A percentile compares a stretch with the other conserved stretches of the same genome.
These are phyloP conservation scores for Paragorgia papillata DNA, from an alignment of 92 coral and sea anemone genomes.

Conservation along the genomic window DNA sequence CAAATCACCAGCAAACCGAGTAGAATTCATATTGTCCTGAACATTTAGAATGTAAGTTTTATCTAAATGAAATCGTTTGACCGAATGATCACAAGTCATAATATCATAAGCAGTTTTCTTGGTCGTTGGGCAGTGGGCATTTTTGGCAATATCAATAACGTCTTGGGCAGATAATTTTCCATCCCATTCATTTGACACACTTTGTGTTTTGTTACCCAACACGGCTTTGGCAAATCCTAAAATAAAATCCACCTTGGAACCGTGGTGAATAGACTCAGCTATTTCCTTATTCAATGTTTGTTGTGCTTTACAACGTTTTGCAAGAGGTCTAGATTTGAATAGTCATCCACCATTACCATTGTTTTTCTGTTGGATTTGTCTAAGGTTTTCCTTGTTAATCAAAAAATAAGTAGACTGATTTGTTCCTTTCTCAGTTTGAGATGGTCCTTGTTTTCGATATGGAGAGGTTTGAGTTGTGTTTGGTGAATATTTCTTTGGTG, in stretches of 20 bases:
- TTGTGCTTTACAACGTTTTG: constrained; percentile 41
- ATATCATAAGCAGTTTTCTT: constrained; percentile 29
- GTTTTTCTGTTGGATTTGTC: constrained; percentile 32
- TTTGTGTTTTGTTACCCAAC: constrained; percentile 17
- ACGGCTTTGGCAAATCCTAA: constrained; percentile 50
- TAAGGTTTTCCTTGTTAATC: constrained; percentile 36
- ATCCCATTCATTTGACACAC: constrained; percentile 38
- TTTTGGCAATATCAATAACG: constrained; percentile 45
- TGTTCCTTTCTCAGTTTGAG: constrained; percentile 11
- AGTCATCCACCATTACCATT: constrained; percentile 41
- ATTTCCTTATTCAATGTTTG: constrained; percentile 14
- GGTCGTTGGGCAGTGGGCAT: constrained; percentile 21
- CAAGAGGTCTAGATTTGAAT: constrained; percentile 50
- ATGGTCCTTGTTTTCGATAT: constrained; percentile 5
- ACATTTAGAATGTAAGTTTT: constrained; percentile 16
- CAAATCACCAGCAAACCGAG: constrained; percentile 20
- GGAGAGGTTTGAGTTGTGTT: constrained; percentile 21
- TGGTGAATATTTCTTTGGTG: constrained; percentile 7
- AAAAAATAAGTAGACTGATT: constrained; percentile 36
- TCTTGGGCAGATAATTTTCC: constrained; percentile 57
- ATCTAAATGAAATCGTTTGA: constrained; percentile 16
- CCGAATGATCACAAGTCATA: constrained; percentile 14
- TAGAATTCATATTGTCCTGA: constrained; percentile 44
- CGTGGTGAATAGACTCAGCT: constrained; percentile 50
- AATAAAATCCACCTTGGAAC: constrained; percentile 48